Conservation (phyloP, 2,113 vertebrate genomes). For the Lipophrys pholis region DNA sequence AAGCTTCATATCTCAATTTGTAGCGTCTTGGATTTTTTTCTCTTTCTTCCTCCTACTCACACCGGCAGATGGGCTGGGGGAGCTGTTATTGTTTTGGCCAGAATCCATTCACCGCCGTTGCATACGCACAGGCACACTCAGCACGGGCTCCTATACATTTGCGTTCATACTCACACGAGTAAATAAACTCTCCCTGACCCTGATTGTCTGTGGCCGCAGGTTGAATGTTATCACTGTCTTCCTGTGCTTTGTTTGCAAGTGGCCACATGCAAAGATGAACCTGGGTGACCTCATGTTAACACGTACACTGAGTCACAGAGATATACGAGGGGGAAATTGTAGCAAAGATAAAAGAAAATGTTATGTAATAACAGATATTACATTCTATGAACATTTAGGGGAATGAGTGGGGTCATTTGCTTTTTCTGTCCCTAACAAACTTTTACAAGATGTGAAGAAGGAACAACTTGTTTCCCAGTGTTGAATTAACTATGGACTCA, state of each 20-base stretch:
- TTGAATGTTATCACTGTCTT: conserved; percentile 6
- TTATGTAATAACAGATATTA: too few species aligned
- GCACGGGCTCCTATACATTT: conserved; percentile 5
- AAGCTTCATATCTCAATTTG: conserved; percentile 62
- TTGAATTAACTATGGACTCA: too few species aligned
- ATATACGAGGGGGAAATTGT: background rate
- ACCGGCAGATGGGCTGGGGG: conserved; percentile 66
- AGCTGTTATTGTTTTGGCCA: conserved; percentile 67
- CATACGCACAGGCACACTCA: conserved; percentile 15
- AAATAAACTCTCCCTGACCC: conserved; percentile 18
- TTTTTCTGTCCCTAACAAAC: too few species aligned
- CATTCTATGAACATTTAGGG: too few species aligned
- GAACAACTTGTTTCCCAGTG: too few species aligned
- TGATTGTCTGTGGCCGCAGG: conserved; percentile 12
- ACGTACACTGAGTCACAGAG: conserved; percentile 15
- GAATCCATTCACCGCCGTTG: conserved; percentile 42
- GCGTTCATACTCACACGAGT: conserved; percentile 17
- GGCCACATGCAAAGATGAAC: conserved; percentile 25
- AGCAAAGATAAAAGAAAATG: too few species aligned
- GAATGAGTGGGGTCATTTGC: too few species aligned
- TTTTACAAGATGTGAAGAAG: too few species aligned
- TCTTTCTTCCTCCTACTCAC: conserved; percentile 67
- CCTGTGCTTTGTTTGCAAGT: conserved; percentile 30
- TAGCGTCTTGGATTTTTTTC: conserved; percentile 54
- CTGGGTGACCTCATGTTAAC: conserved; percentile 22